These are phyloP conservation scores for Varecia variegata DNA, from an alignment of 2,797 vertebrate species.

Conservation along the genomic window DNA sequence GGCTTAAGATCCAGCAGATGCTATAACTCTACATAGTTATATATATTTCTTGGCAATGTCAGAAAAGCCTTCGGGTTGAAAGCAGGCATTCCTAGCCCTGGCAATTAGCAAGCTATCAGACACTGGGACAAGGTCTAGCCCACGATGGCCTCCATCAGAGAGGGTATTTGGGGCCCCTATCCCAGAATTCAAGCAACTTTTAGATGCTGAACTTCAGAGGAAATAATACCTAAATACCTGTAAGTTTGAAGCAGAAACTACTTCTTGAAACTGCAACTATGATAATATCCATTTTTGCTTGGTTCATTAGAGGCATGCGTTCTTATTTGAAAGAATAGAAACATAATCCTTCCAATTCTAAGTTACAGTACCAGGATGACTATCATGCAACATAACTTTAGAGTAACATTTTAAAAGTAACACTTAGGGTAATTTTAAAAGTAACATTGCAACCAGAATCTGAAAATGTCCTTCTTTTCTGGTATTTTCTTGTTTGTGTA, in stretches of 20 bases:
- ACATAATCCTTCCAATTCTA: background rate
- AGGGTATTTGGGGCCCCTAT: background rate
- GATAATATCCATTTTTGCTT: background rate
- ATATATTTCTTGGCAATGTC: background rate
- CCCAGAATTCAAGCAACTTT: constrained; percentile 10
- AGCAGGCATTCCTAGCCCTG: background rate
- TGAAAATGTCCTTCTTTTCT: constrained; percentile 19
- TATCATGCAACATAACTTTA: background rate
- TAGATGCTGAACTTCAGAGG: background rate
- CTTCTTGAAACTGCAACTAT: constrained; percentile 27
- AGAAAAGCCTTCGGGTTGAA: background rate
- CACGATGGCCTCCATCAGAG: background rate
- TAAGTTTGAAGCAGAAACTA: background rate
- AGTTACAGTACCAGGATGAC: background rate
- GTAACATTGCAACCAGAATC: background rate
- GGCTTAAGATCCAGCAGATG: background rate
- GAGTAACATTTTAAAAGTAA: background rate
- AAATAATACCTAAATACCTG: background rate
- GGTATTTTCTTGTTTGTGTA: background rate
- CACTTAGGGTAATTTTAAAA: background rate
- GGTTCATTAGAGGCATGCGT: background rate
- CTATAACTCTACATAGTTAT: background rate
- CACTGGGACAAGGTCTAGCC: background rate
- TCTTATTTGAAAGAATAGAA: background rate
- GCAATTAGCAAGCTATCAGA: background rate